These are phyloP conservation scores for Embidobia sp. DNA, from an alignment of 2,888 invertebrate species.

Conservation along the genomic window DNA sequence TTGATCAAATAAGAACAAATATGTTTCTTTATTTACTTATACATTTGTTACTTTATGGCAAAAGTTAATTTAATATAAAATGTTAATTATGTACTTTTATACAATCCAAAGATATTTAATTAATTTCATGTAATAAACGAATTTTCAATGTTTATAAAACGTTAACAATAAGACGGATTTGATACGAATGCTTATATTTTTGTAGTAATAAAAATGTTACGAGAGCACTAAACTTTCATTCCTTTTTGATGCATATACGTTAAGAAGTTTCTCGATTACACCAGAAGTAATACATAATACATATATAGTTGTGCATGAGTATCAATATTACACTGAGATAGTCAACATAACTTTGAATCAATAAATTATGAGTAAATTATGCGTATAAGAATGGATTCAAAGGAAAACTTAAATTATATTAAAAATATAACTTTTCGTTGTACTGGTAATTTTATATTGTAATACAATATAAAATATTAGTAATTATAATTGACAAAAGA, in stretches of 20 bases:
- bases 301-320: conserved; percentile 6
- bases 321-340: conserved; percentile 7
- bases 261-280: conserved; percentile 20
- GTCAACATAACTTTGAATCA: conserved; percentile 27
- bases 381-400: conserved; percentile 12
- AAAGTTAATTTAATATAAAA: too few relatives aligned
- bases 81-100: too few relatives aligned
- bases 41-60: too few relatives aligned
- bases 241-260: conserved; percentile 21
- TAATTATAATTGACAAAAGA: too few relatives aligned
- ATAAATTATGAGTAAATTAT: conserved; percentile 30
- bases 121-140: not conserved
- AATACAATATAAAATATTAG: too few relatives aligned
- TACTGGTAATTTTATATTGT: too few relatives aligned
- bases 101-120: not conserved
- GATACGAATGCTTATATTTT: too few relatives aligned
- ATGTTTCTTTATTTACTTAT: too few relatives aligned
- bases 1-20: too few relatives aligned
- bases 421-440: not conserved
- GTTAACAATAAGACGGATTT: too few relatives aligned
- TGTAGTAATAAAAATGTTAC: conserved; percentile 2
- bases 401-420: conserved; percentile 1
- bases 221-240: conserved; percentile 11
- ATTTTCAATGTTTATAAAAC: too few relatives aligned
- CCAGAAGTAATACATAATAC: conserved; percentile 9